phyloP scores from a whole-genome alignment of 2,888 invertebrate genomes.

The Pachycephus smyrnensis region DNA sequence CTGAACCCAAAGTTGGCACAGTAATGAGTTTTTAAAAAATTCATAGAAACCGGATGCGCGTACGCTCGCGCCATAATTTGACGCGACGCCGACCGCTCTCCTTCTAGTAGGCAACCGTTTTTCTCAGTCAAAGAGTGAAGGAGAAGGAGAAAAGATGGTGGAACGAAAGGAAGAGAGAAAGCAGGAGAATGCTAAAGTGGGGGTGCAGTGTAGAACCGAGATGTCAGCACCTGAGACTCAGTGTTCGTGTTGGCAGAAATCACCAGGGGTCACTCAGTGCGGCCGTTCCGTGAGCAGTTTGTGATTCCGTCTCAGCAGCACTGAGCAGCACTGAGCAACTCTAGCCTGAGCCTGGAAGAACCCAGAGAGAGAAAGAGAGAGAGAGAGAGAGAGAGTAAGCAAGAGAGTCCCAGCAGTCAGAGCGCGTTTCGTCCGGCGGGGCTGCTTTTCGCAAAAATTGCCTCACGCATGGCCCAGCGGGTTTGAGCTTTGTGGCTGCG shows the following conservation, averaged over 20 bases:
- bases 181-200: no score
- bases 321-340: no score
- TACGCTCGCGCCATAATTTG: no score
- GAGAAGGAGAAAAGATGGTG: neutral
- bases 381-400: conserved; percentile 6
- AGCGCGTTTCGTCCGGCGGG: conserved; percentile 7
- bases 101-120: no score
- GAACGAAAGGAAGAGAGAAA: conserved; percentile 9
- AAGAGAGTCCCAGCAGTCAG: neutral
- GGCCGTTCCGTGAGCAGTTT: conserved; percentile 28
- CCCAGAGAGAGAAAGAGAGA: conserved; percentile 21
- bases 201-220: conserved; percentile 14
- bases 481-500: neutral
- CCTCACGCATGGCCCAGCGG: conserved; percentile 9
- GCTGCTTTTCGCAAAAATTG: conserved; percentile 8
- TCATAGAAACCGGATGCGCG: no score
- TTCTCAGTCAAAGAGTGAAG: no score
- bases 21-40: no score
- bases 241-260: conserved; percentile 32
- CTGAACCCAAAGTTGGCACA: no score
- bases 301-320: conserved; percentile 10
- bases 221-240: conserved; percentile 39
- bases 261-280: conserved; percentile 20
- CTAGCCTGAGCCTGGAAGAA: no score
- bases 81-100: no score